Evolutionary conservation across 2,888 invertebrate species (phyloP), one percentile per base, ranked within the genome.

Genomic region (Podabrus alpinus): DNA sequence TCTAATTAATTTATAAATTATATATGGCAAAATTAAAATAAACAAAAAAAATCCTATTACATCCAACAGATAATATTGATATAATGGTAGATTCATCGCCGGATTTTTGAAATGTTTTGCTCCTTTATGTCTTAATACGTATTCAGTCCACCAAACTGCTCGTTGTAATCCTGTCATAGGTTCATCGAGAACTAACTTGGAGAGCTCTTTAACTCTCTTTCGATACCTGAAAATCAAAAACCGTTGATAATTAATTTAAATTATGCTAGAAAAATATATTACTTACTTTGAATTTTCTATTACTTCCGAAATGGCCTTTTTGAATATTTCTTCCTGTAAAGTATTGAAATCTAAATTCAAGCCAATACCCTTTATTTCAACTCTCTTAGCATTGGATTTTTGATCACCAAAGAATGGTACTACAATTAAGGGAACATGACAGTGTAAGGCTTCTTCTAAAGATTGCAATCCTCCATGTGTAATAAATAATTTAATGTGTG

Each of bases 391-490:
- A 45, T 45, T 45, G 5, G 45, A 45, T 45, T 45, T n/a, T n/a
- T 45, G 45, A 45, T 45, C 45, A 5, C n/a, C 45, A 7, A n/a
- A 45, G n/a, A 45, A 45, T n/a, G 45, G 45, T n/a, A 45, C n/a
- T 45, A n/a, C 45, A n/a, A 45, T 45, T 7, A 45, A 45, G 1
- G 45, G 45, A 45, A 45, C 45, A n/a, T 45, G 45, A 45, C 45
- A n/a, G n/a, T 45, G 45, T 7, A 45, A n/a, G 1, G 45, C 45
- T 45, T 45, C 45, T 5, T 45, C 45, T n/a, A 45, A 2, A 1
- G 45, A 45, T n/a, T 45, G 45, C 45, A 45, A 7, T 1, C 45
- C 45, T 45, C 83, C 83, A n/a, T 45, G 45, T 9, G 45, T 45
- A n/a, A 45, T n/a, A 45, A 45, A 45, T 9, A 45, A 9, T n/a